These are phyloP conservation scores for Terrapene triunguis DNA, from an alignment of 2,113 vertebrate genomes.

Conservation along the genomic window DNA sequence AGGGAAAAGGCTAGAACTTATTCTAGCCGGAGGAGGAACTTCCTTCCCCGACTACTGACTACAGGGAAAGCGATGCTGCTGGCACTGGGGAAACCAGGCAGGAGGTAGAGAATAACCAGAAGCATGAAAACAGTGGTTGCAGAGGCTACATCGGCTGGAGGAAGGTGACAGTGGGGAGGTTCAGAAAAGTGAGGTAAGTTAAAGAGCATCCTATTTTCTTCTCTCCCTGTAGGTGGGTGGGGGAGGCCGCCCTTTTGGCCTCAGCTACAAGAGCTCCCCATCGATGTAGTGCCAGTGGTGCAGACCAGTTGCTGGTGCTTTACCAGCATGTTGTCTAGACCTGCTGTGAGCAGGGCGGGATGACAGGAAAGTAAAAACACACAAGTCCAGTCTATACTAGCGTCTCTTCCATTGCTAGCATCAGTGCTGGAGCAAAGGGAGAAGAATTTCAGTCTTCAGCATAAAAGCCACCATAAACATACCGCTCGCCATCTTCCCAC, in stretches of 20 bases:
- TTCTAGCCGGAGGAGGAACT: background rate
- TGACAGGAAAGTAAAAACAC: background rate
- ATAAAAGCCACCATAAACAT: no score
- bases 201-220: background rate
- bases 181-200: background rate
- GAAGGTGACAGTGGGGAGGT: background rate
- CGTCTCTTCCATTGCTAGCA: background rate
- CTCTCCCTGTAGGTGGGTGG: background rate
- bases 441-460: background rate
- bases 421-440: background rate
- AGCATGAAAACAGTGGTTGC: background rate
- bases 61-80: background rate
- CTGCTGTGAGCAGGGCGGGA: background rate
- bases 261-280: background rate
- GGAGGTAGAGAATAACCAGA: background rate
- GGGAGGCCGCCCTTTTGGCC: background rate
- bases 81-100: background rate
- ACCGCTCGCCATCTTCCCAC: background rate
- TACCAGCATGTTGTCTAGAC: background rate
- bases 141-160: background rate
- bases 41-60: background rate
- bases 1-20: background rate
- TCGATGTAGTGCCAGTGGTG: background rate
- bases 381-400: background rate
- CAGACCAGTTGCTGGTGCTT: background rate